Base-by-base conservation (phyloP, 2,113 vertebrate genomes). In the Lucifuga dentata region DNA sequence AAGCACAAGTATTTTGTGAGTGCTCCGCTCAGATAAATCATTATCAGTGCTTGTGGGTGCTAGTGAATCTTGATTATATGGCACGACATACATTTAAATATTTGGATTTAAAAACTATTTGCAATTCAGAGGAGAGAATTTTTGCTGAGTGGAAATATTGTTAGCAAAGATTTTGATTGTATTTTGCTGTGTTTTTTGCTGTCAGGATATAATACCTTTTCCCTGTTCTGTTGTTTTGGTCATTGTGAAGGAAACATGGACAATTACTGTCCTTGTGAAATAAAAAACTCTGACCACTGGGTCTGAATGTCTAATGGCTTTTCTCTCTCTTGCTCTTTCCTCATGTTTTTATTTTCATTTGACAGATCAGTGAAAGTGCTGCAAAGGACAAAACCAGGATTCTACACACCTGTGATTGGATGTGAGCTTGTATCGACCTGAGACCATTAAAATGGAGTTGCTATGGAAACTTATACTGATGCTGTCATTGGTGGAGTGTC, bases 391-490 rank as follows among this genome's bases (percentile, higher is more conserved):
- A 88, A 80, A 76, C 68, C 73, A 26, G 71, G 73, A 86, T 81
- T 91, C 81, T 81, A 58, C 80, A 73, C 86, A 83, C 89, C 65
- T 26, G 73, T 86, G 90, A 88, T 87, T 84, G 90, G 91, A 87
- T 91, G 89, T 20, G 86, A 90, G 32, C 85, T 86, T 64, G 81
- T 87, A 88, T 81, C 91, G 89, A 92, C 92, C 93, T 43, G 9
- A 80, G 91, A 93, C 88, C 90, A 91, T 91, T 94, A 96, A 95
- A 94, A 98, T 98, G 97, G 93, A 93, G 95, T 94, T 97, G 93
- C 95, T 94, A 92, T 96, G 96, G 95, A 95, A 95, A 94, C 94
- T 97, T 88, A 90, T 96, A 73, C 76, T 95, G 77, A 91, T 98
- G 90, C 95, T 94, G 26, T 95, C 94, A 36, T 92, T 95, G 91